Base-by-base conservation (phyloP, 1,140 invertebrate genomes). In the Gryon sp. region DNA sequence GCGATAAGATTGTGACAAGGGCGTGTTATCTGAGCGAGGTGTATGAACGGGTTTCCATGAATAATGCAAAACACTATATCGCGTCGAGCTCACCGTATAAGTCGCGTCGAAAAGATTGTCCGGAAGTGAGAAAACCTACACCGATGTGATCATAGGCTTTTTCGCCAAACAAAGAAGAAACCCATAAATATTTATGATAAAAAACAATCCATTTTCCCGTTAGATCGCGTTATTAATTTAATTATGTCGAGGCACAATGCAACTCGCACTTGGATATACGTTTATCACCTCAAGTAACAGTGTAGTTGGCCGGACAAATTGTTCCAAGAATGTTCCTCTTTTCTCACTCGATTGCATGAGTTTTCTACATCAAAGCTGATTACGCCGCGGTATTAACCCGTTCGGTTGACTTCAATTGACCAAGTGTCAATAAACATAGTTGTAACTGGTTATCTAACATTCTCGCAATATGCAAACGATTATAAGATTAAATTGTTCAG, bases 341-440 rank as follows among this genome's bases (percentile, higher is more conserved):
- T 68, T 22, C 48, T 46, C 5, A 11, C 30, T 48, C 7, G 63
- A 68, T 50, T 59, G 38, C 18, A 57, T 32, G 4, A 4, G 50
- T 36, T 41, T 57, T 24, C n/a, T 28, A 69, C 32, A 41, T 59
- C 32, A 59, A 59, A 59, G 52, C 19, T 41, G 19, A 43, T 65
- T 65, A 60, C 53, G 65, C 68, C 66, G 76, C 57, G 2, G 48
- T 79, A 76, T 86, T 84, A 81, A 84, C 84, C 84, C 82, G 46
- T 69, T 79, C 80, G 65, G 63, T 86, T 86, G 81, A 86, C 82
- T 81, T 84, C 83, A 84, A 82, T 86, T 85, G 83, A 84, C 84
- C 83, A 79, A 82, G 84, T 84, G 84, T 84, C 84, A 86, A 84
- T 85, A 84, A 80, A 52, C 26, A 9, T 16, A 28, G 81, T 80